These are phyloP conservation scores for Eledone cirrhosa DNA, from an alignment of 2,888 invertebrate genomes.

Conservation along the genomic window DNA sequence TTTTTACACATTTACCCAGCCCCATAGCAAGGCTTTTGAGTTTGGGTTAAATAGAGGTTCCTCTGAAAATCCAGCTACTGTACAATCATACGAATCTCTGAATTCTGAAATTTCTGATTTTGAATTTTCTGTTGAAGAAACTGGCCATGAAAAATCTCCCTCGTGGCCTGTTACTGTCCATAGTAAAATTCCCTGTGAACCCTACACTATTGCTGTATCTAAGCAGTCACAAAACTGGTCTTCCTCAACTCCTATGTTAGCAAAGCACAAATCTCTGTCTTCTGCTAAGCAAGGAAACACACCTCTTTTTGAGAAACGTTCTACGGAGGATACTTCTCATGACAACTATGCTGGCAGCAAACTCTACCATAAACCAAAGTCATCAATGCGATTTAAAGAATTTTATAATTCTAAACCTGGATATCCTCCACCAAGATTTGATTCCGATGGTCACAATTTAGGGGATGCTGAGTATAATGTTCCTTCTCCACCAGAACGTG, in stretches of 20 bases:
- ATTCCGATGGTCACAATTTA: constrained; percentile 72
- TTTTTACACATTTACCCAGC: too few relatives aligned
- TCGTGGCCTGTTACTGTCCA: constrained; percentile 78
- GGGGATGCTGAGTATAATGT: constrained; percentile 76
- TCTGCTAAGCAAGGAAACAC: constrained; percentile 63
- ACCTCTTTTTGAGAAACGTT: constrained; percentile 22
- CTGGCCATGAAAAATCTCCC: constrained; percentile 76
- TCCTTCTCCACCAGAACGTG: constrained; percentile 78
- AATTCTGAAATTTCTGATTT: too few relatives aligned
- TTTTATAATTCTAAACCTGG: constrained; percentile 47
- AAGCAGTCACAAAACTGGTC: constrained; percentile 78
- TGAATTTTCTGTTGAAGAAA: too few relatives aligned
- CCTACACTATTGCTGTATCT: constrained; percentile 67
- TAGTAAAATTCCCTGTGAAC: constrained; percentile 38
- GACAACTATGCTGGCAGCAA: constrained; percentile 18
- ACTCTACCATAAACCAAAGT: neutral
- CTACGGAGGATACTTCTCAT: constrained; percentile 36
- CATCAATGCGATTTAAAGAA: neutral
- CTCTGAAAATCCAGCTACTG: too few relatives aligned
- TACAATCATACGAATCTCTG: too few relatives aligned
- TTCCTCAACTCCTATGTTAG: constrained; percentile 72
- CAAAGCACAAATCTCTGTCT: constrained; percentile 65
- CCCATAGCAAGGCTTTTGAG: too few relatives aligned
- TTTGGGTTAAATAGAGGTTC: too few relatives aligned
- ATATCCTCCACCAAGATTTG: constrained; percentile 68